These are phyloP conservation scores for Pao palembangensis DNA, from an alignment of 2,113 vertebrate species.

Conservation along the genomic window DNA sequence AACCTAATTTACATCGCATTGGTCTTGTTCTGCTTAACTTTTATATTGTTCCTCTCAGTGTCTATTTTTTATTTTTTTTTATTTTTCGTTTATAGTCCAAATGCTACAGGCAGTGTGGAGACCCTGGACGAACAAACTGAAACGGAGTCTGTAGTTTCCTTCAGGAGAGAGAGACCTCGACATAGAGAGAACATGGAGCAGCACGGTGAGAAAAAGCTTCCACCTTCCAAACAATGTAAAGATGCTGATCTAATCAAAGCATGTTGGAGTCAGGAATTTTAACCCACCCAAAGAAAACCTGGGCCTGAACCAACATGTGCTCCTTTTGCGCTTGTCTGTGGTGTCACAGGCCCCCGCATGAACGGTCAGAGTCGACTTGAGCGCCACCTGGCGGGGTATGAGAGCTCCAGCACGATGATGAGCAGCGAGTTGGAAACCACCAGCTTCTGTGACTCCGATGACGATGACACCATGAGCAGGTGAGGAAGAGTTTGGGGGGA, in stretches of 20 bases:
- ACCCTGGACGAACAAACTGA: constrained; percentile 87
- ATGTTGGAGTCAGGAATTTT: constrained; percentile 23
- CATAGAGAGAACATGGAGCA: constrained; percentile 82
- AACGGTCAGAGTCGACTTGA: constrained; percentile 79
- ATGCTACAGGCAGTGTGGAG: constrained; percentile 84
- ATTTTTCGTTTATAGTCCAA: constrained; percentile 71
- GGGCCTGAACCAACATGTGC: constrained; percentile 28
- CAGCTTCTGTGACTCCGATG: constrained; percentile 87
- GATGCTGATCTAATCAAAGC: constrained; percentile 34
- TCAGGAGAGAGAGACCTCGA: constrained; percentile 82
- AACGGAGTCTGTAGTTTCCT: constrained; percentile 84
- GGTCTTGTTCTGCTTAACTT: neutral
- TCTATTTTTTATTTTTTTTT: neutral
- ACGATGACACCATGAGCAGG: constrained; percentile 90
- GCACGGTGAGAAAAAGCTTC: constrained; percentile 72
- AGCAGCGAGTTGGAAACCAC: constrained; percentile 89
- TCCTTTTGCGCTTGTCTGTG: neutral
- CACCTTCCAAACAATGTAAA: constrained; percentile 18
- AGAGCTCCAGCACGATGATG: constrained; percentile 85
- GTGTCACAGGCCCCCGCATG: constrained; percentile 66
- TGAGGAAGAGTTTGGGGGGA: constrained; percentile 28
- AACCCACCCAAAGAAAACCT: constrained; percentile 2
- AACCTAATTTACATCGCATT: neutral
- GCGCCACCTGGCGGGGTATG: constrained; percentile 84
- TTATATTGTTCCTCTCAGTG: neutral